A percentile compares a stretch with the other conserved stretches of the same genome.
Evolutionary conservation across 2,797 vertebrate genomes (phyloP).

Genomic region (Brachyrhaphis roseni): DNA sequence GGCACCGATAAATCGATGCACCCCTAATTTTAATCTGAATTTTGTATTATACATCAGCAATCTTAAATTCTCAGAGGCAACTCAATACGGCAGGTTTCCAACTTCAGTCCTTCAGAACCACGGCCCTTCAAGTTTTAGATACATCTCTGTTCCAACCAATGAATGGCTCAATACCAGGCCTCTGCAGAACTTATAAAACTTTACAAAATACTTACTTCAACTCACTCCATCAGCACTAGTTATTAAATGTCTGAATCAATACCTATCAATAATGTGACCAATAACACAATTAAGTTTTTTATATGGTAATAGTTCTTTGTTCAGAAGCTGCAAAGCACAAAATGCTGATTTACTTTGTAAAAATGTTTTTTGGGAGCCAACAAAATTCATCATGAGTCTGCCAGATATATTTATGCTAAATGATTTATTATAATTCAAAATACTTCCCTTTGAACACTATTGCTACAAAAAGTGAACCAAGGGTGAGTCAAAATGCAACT

Average conservation of each 20-base stretch:
- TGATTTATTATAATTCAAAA: conserved; percentile 4
- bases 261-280: neutral
- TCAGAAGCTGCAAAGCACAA: conserved; percentile 2
- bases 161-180: too few relatives aligned
- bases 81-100: too few relatives aligned
- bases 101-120: neutral
- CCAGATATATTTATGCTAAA: conserved; percentile 8
- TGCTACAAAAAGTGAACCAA: conserved; percentile 1
- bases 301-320: conserved; percentile 12
- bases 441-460: neutral
- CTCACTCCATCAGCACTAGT: neutral
- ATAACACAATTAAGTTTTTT: neutral
- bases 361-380: neutral
- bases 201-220: neutral
- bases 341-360: conserved; percentile 31
- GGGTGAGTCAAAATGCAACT: conserved; percentile 10
- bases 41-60: neutral
- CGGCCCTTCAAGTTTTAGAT: too few relatives aligned
- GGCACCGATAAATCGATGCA: too few relatives aligned
- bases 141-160: too few relatives aligned
- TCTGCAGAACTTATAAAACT: too few relatives aligned
- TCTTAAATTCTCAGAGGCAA: too few relatives aligned
- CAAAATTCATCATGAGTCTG: neutral
- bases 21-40: neutral
- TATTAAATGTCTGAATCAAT: neutral